Conservation (phyloP, 2,797 vertebrate species). For the Otolemur crassicaudatus region DNA sequence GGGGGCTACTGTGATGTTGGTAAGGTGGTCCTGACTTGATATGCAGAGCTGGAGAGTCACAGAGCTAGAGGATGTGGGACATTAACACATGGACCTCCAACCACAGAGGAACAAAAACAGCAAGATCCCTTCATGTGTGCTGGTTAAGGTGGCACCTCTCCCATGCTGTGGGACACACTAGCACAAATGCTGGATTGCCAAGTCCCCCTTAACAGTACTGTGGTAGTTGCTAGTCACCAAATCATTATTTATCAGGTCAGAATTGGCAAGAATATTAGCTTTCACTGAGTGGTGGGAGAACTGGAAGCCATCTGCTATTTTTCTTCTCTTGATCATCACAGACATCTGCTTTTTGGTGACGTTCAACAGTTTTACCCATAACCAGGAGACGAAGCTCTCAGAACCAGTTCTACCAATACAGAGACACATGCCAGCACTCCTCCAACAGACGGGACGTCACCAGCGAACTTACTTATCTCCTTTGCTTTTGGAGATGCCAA, state of each 20-base stretch:
- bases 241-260: background rate
- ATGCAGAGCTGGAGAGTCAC: background rate
- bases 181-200: no score
- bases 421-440: background rate
- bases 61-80: background rate
- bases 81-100: rapidly evolving
- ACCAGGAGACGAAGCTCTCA: slow-evolving; percentile 46
- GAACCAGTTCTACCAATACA: slow-evolving; percentile 47
- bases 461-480: slow-evolving; percentile 96
- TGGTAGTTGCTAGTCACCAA: background rate
- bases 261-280: background rate
- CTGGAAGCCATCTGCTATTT: background rate
- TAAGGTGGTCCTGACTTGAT: background rate
- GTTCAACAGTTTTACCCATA: background rate
- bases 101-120: rapidly evolving
- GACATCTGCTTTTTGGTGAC: background rate
- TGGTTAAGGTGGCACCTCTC: background rate
- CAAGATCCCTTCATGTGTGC: rapidly evolving
- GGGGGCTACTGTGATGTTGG: background rate
- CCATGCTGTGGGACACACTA: rapidly evolving
- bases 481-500: slow-evolving; percentile 98
- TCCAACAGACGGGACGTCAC: slow-evolving; percentile 16
- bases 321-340: slow-evolving; percentile 1
- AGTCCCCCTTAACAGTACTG: background rate
- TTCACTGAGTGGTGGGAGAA: background rate